Conservation (phyloP, 2,113 vertebrate genomes). For the Platichthys stellatus region DNA sequence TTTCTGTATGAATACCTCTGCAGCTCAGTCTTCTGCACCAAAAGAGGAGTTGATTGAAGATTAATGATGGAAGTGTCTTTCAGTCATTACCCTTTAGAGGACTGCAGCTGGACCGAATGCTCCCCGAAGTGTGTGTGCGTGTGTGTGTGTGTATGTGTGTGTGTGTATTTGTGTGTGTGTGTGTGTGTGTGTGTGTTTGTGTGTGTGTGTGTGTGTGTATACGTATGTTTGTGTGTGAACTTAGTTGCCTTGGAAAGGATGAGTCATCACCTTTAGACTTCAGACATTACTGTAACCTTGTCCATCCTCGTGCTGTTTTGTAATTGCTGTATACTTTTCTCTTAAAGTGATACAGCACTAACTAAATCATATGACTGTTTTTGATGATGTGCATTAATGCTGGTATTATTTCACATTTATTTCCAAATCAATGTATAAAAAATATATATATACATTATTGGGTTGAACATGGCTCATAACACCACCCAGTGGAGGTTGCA, state of each 20-base stretch:
- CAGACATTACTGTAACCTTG: constrained; percentile 1
- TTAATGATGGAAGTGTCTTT: constrained; percentile 23
- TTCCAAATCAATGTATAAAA: no score
- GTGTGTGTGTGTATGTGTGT: constrained; percentile 7
- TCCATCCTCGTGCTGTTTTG: neutral
- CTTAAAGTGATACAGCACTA: neutral
- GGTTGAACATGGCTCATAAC: no score
- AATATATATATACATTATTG: no score
- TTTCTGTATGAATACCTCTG: neutral
- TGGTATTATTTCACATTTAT: no score
- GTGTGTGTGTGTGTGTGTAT: constrained; percentile 5
- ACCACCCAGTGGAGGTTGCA: no score
- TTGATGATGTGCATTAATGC: no score
- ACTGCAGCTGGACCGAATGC: constrained; percentile 13
- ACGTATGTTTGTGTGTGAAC: neutral
- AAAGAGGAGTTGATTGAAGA: constrained; percentile 35
- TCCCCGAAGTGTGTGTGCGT: neutral
- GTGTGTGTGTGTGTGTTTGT: constrained; percentile 3
- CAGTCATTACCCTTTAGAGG: constrained; percentile 14
- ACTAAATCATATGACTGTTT: no score
- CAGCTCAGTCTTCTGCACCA: constrained; percentile 22
- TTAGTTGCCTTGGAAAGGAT: constrained; percentile 22
- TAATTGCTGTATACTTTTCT: neutral
- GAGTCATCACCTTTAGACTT: constrained; percentile 36
- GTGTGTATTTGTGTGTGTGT: neutral